Percentiles rank a stretch among this genome's conserved stretches.
These are phyloP conservation scores for Gavia stellata DNA, from an alignment of 2,113 vertebrate genomes.

Conservation along the genomic window DNA sequence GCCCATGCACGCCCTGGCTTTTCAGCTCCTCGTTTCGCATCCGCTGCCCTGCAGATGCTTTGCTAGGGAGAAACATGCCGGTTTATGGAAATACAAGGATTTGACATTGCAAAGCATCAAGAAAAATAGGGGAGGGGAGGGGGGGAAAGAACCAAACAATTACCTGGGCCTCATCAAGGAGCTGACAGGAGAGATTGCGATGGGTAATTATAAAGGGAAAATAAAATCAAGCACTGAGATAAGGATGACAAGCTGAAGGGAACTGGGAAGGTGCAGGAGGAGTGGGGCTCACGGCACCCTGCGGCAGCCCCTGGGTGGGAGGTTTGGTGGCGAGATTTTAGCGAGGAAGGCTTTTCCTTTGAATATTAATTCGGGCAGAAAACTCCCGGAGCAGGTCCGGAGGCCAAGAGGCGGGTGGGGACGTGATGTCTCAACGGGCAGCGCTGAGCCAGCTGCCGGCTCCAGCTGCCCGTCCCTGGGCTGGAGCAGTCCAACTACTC, in stretches of 20 bases:
- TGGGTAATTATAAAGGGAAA: slow-evolving; percentile 59
- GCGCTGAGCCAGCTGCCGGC: background rate
- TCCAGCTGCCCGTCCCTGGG: background rate
- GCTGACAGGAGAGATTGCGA: background rate
- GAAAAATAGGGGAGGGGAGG: background rate
- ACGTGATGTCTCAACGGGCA: background rate
- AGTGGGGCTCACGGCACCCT: background rate
- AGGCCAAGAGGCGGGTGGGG: background rate
- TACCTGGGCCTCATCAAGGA: slow-evolving; percentile 50
- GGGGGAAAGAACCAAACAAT: slow-evolving; percentile 12
- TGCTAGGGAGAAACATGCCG: background rate
- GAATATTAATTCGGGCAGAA: accelerated
- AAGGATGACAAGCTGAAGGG: background rate
- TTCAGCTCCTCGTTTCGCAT: background rate
- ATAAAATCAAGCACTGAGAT: slow-evolving; percentile 40
- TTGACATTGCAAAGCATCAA: slow-evolving; percentile 32
- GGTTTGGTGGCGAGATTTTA: background rate
- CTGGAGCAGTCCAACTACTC: background rate
- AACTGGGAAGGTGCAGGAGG: background rate
- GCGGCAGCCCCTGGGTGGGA: accelerated
- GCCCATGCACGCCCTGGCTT: background rate
- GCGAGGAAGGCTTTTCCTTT: background rate
- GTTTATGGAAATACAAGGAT: slow-evolving; percentile 37
- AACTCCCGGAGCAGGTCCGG: background rate
- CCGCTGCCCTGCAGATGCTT: background rate